A percentile compares a stretch with the other conserved stretches of the same genome.
Conservation (phyloP, 1,140 invertebrate genomes). For the Bathynomus jamesi region DNA sequence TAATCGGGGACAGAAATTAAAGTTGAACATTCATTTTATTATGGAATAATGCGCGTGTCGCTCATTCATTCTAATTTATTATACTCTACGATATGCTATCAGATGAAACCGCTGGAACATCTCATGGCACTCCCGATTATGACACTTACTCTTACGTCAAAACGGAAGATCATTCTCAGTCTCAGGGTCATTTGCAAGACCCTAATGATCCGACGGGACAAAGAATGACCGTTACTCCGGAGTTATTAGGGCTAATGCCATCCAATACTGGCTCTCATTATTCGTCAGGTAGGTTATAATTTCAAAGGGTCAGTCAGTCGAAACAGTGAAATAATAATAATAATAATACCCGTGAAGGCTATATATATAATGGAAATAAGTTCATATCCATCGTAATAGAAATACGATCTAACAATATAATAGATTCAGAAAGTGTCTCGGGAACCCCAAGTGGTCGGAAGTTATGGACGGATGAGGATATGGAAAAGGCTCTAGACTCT, state of each 20-base stretch:
- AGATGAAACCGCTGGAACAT: neutral
- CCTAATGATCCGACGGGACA: slow-evolving; percentile 29
- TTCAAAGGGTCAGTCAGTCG: no score
- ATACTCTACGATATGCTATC: neutral
- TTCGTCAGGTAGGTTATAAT: slow-evolving; percentile 23
- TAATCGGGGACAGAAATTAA: no score
- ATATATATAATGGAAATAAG: no score
- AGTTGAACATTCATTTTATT: no score
- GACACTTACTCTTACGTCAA: slow-evolving; percentile 24
- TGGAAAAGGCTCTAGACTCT: slow-evolving; percentile 76
- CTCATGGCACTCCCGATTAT: slow-evolving; percentile 14
- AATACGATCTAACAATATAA: no score
- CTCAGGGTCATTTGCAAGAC: slow-evolving; percentile 15
- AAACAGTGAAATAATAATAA: no score
- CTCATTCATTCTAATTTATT: no score
- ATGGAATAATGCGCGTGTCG: no score
- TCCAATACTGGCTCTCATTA: slow-evolving; percentile 41
- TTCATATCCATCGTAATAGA: no score
- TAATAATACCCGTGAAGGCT: no score
- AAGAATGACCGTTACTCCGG: slow-evolving; percentile 56
- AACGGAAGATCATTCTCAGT: slow-evolving; percentile 15
- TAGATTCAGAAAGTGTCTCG: slow-evolving; percentile 43
- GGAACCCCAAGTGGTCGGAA: slow-evolving; percentile 46
- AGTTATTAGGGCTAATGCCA: slow-evolving; percentile 56
- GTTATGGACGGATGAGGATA: slow-evolving; percentile 77